A percentile compares a stretch with the other conserved stretches of the same genome.
Conservation (phyloP, 2,797 vertebrate species). For the Toxotes lorentzi region DNA sequence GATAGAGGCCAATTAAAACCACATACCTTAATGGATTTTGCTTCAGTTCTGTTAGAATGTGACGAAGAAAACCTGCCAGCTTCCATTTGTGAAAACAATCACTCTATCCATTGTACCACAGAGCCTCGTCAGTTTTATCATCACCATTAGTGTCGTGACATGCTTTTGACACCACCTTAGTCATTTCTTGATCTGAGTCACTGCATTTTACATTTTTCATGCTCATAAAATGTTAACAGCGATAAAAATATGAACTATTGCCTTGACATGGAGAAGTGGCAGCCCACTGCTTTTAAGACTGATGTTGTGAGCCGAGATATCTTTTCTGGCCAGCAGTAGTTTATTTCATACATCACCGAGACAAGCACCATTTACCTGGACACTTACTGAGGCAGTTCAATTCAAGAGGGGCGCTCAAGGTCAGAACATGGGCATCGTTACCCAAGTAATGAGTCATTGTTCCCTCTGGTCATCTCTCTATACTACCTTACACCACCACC, state of each 20-base stretch:
- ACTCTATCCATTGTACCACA: slow-evolving; percentile 8
- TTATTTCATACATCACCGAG: slow-evolving; percentile 78
- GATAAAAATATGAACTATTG: slow-evolving; percentile 66
- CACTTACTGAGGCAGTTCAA: slow-evolving; percentile 78
- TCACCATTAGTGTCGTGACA: slow-evolving; percentile 44
- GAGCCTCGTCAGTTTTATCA: slow-evolving; percentile 52
- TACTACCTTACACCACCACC: slow-evolving; percentile 25
- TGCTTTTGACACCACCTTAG: slow-evolving; percentile 57
- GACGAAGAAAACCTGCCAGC: slow-evolving; percentile 11
- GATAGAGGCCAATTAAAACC: slow-evolving; percentile 55
- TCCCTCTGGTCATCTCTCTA: slow-evolving; percentile 73
- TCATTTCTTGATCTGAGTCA: slow-evolving; percentile 66
- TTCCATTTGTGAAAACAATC: slow-evolving; percentile 33
- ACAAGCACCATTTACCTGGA: slow-evolving; percentile 83
- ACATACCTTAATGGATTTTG: slow-evolving; percentile 29
- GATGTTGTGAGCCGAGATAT: slow-evolving; percentile 73
- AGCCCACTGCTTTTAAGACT: slow-evolving; percentile 64
- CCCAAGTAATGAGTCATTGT: slow-evolving; percentile 79
- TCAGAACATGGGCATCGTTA: slow-evolving; percentile 77
- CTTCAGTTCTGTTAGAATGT: slow-evolving; percentile 25
- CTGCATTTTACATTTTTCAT: slow-evolving; percentile 71
- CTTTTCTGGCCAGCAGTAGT: slow-evolving; percentile 72
- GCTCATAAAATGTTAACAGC: slow-evolving; percentile 70
- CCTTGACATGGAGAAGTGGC: slow-evolving; percentile 52
- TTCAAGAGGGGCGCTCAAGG: slow-evolving; percentile 71